phyloP scores from a whole-genome alignment of 2,113 vertebrate species.

The Cinclus cinclus region DNA sequence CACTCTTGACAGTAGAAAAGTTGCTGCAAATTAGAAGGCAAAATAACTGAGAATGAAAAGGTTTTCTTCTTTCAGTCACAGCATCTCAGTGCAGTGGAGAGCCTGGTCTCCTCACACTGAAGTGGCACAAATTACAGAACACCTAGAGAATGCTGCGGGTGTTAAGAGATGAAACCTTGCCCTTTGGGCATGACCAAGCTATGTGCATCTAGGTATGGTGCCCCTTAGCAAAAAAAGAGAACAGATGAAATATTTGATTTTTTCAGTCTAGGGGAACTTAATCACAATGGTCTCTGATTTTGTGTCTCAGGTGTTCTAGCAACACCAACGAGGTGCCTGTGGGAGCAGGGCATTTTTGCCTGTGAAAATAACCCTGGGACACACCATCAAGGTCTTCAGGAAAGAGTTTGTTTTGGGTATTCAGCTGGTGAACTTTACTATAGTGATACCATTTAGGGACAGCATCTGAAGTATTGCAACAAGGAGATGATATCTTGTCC shows the following conservation, averaged over 20 bases:
- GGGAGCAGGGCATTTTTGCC: background rate
- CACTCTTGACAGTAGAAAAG: background rate
- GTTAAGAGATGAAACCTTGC: background rate
- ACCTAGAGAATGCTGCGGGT: background rate
- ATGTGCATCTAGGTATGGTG: background rate
- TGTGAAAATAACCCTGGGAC: background rate
- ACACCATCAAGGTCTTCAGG: background rate
- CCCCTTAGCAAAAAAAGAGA: background rate
- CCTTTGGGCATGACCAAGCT: background rate
- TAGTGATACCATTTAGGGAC: background rate
- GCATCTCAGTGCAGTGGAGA: background rate
- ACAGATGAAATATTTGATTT: background rate
- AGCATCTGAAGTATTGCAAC: background rate
- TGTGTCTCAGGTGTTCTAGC: background rate
- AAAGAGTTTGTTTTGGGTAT: background rate
- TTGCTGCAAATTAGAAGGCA: background rate
- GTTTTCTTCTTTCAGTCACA: background rate
- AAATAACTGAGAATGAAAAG: background rate
- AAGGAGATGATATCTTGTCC: background rate
- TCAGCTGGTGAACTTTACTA: background rate
- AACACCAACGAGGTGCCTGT: background rate
- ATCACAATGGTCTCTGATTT: background rate
- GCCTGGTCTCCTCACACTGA: background rate
- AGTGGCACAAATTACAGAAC: background rate
- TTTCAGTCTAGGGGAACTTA: background rate